A percentile compares a stretch with the other conserved stretches of the same genome.
Conservation (phyloP, 2,113 vertebrate genomes). For the Vombatus ursinus region DNA sequence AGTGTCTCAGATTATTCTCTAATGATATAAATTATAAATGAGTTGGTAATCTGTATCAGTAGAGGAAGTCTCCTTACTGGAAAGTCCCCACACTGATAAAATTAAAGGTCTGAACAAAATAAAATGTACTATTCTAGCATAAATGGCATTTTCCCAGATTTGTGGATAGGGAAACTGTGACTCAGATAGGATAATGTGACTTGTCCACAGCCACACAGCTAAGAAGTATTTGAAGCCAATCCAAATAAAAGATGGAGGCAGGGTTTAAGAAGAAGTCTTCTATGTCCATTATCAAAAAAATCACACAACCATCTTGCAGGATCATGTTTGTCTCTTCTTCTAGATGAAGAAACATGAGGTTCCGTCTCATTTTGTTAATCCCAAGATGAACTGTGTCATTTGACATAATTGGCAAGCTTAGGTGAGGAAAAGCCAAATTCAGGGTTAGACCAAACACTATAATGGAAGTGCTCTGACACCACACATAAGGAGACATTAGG, state of each 20-base stretch:
- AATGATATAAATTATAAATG: background rate
- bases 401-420: background rate
- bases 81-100: background rate
- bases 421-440: background rate
- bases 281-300: background rate
- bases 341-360: accelerated
- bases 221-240: background rate
- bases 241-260: background rate
- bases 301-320: background rate
- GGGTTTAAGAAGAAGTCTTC: background rate
- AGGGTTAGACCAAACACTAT: slow-evolving; percentile 29
- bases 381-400: background rate
- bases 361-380: slow-evolving; percentile 19
- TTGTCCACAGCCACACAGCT: background rate
- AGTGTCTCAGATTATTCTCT: background rate
- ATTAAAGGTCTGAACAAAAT: background rate
- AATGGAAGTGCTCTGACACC: slow-evolving; percentile 38
- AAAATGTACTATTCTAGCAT: background rate
- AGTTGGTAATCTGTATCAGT: background rate
- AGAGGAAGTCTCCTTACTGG: background rate
- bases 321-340: background rate
- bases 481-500: background rate
- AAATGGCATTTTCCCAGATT: background rate
- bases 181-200: background rate
- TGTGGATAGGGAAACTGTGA: background rate